Evolutionary conservation across 2,113 vertebrate species (phyloP).

Genomic region (Cichladusa arquata): DNA sequence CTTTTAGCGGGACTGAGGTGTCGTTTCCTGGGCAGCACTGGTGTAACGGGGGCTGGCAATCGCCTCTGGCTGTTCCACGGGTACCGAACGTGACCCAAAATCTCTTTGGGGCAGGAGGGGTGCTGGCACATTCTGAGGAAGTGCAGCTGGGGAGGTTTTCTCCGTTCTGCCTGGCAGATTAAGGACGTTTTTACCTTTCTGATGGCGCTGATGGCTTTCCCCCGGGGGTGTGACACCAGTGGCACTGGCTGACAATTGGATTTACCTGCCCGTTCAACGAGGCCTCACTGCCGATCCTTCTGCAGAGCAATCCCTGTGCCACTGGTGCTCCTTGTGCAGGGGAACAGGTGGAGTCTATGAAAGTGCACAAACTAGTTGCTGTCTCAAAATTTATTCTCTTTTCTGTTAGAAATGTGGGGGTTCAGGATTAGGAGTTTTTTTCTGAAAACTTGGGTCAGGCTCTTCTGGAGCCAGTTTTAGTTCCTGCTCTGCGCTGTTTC

Average conservation of each 20-base stretch:
- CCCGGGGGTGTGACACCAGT: not conserved
- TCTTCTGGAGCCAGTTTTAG: not conserved
- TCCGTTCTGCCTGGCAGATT: not conserved
- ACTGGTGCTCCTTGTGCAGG: not conserved
- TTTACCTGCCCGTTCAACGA: not conserved
- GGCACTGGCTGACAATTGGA: not conserved
- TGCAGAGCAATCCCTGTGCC: not conserved
- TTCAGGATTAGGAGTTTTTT: not conserved
- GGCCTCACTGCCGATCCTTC: not conserved
- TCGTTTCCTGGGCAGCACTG: not conserved
- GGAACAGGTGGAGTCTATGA: not conserved
- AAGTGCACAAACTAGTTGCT: not conserved
- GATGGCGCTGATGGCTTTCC: not conserved
- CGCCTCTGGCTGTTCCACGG: rapidly evolving
- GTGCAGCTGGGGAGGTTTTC: not conserved
- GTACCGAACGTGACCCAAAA: rapidly evolving
- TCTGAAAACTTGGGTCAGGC: not conserved
- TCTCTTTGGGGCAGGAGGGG: not conserved
- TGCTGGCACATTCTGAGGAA: not conserved
- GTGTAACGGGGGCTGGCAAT: not conserved
- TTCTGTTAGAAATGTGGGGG: not conserved
- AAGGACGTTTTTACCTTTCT: not conserved
- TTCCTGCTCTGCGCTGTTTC: not conserved
- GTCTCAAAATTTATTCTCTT: not conserved
- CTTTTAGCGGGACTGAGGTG: not conserved